Conservation (phyloP, 2,888 invertebrate genomes). For the Drosophila paranaensis region DNA sequence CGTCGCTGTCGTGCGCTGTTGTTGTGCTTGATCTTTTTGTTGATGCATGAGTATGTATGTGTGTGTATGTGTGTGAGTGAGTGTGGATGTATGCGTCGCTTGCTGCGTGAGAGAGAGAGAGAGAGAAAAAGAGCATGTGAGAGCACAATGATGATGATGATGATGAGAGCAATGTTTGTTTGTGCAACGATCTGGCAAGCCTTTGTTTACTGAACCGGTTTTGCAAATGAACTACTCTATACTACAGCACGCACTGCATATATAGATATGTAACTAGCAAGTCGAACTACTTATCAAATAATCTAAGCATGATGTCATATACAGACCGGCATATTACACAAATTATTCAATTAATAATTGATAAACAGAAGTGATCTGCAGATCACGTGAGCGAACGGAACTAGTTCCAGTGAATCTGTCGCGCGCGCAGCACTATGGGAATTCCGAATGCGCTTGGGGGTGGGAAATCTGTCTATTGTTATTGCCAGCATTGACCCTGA, state of each 20-base stretch:
- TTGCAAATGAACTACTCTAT: constrained; percentile 49
- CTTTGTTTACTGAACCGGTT: constrained; percentile 55
- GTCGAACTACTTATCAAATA: constrained; percentile 40
- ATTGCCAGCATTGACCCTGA: constrained; percentile 59
- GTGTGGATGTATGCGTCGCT: constrained; percentile 33
- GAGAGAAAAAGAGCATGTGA: constrained; percentile 36
- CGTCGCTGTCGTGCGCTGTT: constrained; percentile 18
- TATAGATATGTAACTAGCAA: constrained; percentile 15
- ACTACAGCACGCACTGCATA: constrained; percentile 1
- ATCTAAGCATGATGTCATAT: constrained; percentile 46
- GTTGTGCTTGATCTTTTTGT: constrained; percentile 46
- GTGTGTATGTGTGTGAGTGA: constrained; percentile 17
- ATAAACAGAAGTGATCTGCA: background rate
- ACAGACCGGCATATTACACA: constrained; percentile 36
- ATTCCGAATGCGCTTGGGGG: constrained; percentile 9
- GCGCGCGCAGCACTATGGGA: constrained; percentile 36
- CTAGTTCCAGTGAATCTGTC: constrained; percentile 36
- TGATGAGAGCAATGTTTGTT: constrained; percentile 1
- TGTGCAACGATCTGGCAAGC: constrained; percentile 51
- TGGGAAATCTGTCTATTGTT: constrained; percentile 34
- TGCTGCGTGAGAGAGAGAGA: constrained; percentile 34
- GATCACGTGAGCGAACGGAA: constrained; percentile 16
- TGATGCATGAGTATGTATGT: constrained; percentile 45
- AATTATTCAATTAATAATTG: constrained; percentile 6
- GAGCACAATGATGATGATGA: constrained; percentile 22